These are phyloP conservation scores for Eubucco bourcierii DNA, from an alignment of 2,113 vertebrate genomes.

Conservation along the genomic window DNA sequence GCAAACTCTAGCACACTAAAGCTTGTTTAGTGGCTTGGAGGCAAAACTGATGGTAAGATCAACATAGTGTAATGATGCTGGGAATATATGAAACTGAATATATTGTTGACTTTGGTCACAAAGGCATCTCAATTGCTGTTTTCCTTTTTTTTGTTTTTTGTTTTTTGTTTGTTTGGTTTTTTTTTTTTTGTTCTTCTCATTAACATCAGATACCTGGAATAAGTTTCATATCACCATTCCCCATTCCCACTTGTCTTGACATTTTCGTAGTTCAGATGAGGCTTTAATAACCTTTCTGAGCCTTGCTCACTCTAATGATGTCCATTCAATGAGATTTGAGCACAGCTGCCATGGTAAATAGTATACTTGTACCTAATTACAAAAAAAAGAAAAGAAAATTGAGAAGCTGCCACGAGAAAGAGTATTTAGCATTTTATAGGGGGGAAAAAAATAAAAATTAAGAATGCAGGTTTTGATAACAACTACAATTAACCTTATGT, in stretches of 20 bases:
- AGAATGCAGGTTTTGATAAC: background rate
- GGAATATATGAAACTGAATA: background rate
- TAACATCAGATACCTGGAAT: constrained; percentile 64
- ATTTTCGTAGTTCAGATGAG: constrained; percentile 71
- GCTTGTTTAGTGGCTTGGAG: background rate
- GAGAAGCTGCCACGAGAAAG: background rate
- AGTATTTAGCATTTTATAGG: background rate
- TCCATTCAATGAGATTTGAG: constrained; percentile 46
- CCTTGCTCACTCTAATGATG: constrained; percentile 73
- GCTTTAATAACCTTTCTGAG: constrained; percentile 73
- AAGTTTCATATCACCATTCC: constrained; percentile 49
- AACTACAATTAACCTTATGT: background rate
- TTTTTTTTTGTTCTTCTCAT: constrained; percentile 59
- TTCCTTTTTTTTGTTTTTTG: background rate
- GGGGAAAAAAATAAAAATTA: background rate
- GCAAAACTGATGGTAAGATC: background rate
- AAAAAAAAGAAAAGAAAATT: background rate
- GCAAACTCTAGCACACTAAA: background rate
- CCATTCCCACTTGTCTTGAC: constrained; percentile 66
- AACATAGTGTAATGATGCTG: constrained; percentile 38
- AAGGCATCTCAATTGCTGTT: constrained; percentile 12
- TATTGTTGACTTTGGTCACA: constrained; percentile 10
- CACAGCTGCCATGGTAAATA: constrained; percentile 23
- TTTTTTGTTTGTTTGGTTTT: too few species aligned
- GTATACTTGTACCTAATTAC: constrained; percentile 34